Conservation (phyloP, 2,797 vertebrate genomes). For the Rachycentron canadum region DNA sequence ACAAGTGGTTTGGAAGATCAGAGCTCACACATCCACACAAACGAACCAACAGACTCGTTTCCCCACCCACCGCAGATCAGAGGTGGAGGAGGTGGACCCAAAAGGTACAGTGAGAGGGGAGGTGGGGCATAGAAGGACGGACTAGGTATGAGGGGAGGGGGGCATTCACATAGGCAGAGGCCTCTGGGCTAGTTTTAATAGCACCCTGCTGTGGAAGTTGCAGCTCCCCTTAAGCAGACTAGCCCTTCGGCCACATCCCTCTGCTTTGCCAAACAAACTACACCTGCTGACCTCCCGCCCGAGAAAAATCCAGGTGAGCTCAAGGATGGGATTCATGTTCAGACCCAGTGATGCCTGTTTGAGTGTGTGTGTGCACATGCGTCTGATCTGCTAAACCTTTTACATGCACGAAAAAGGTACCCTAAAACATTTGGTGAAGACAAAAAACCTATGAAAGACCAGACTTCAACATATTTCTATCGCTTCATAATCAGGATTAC, state of each 20-base stretch:
- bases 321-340: background rate
- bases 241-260: constrained; percentile 73
- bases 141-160: constrained; percentile 19
- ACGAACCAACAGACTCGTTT: constrained; percentile 12
- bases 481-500: constrained; percentile 81
- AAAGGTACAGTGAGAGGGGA: background rate
- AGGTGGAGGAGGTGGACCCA: constrained; percentile 20
- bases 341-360: constrained; percentile 10
- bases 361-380: constrained; percentile 40
- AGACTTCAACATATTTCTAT: constrained; percentile 81
- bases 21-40: constrained; percentile 59
- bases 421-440: constrained; percentile 83
- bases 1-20: constrained; percentile 79
- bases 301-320: constrained; percentile 29
- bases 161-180: constrained; percentile 51
- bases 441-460: constrained; percentile 79
- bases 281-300: constrained; percentile 13
- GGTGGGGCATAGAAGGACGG: constrained; percentile 17
- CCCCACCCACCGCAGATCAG: constrained; percentile 26
- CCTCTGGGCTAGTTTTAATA: constrained; percentile 85
- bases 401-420: constrained; percentile 84
- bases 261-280: constrained; percentile 42
- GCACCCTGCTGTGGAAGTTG: constrained; percentile 89
- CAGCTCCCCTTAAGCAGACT: constrained; percentile 89
- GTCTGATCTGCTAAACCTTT: constrained; percentile 77